Evolutionary conservation across 2,797 vertebrate genomes (phyloP).

Genomic region (Australoheros facetus): DNA sequence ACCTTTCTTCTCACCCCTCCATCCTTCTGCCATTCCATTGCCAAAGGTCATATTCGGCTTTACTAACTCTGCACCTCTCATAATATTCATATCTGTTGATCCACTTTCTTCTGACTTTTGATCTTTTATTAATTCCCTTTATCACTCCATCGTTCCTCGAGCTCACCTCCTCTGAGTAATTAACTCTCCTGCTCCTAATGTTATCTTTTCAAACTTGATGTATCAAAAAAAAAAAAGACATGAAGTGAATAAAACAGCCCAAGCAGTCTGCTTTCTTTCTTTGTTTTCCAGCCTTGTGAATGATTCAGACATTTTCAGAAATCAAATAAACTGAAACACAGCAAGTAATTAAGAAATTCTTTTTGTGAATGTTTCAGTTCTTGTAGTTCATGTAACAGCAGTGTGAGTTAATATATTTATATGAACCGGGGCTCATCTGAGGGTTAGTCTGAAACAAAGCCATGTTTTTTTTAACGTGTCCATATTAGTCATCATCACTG

Average conservation of each 20-base stretch:
- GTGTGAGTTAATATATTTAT: neutral
- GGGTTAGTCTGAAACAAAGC: neutral
- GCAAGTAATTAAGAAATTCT: constrained; percentile 15
- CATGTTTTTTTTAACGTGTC: neutral
- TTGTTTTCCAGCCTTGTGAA: constrained; percentile 3
- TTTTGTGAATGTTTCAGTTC: constrained; percentile 19
- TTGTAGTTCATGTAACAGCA: neutral
- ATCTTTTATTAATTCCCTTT: constrained; percentile 15
- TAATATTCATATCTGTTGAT: constrained; percentile 32
- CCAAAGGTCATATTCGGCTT: constrained; percentile 69
- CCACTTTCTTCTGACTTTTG: constrained; percentile 26
- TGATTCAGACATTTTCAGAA: neutral
- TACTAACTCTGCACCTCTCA: constrained; percentile 24
- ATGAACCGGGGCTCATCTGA: neutral
- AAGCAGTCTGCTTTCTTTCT: neutral
- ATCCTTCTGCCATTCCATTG: constrained; percentile 53
- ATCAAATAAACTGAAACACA: constrained; percentile 26
- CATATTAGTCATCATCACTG: neutral
- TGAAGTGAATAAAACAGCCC: neutral
- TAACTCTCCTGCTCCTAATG: constrained; percentile 15
- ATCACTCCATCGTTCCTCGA: constrained; percentile 8
- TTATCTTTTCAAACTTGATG: neutral
- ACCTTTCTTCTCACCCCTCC: constrained; percentile 54
- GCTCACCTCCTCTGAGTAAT: constrained; percentile 21
- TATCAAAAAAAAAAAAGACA: neutral